Evolutionary conservation across 2,797 vertebrate genomes (phyloP).

Genomic region (Petrocephalus schoutedeni): DNA sequence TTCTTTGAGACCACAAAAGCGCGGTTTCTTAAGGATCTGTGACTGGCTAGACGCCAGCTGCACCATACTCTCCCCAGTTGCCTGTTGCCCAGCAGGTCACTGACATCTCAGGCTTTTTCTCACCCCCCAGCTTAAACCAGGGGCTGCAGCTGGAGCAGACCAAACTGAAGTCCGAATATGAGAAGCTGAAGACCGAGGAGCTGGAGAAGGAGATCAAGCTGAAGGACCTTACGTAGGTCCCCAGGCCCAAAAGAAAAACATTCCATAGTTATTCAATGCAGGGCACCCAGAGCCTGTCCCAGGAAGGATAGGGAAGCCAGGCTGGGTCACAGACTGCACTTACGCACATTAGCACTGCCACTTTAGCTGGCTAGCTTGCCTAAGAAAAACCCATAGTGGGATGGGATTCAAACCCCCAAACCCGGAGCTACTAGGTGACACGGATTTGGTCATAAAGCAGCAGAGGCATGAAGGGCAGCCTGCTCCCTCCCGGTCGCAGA

Average conservation of each 20-base stretch:
- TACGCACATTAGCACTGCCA: neutral
- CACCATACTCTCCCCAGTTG: neutral
- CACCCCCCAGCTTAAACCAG: conserved; percentile 72
- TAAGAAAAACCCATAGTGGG: neutral
- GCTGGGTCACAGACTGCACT: neutral
- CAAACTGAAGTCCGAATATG: conserved; percentile 79
- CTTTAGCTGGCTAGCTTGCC: neutral
- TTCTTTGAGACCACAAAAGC: neutral
- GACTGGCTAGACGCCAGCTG: neutral
- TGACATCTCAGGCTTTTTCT: neutral
- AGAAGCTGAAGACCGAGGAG: conserved; percentile 80
- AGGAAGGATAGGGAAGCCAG: neutral
- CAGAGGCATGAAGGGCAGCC: neutral
- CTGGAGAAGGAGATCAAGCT: conserved; percentile 79
- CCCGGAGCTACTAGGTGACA: neutral
- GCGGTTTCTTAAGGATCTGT: neutral
- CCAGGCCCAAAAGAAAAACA: neutral
- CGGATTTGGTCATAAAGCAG: no score
- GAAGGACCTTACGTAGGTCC: conserved; percentile 80
- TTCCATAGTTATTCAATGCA: no score
- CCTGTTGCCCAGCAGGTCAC: neutral
- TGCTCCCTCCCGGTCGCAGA: neutral
- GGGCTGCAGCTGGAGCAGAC: conserved; percentile 82
- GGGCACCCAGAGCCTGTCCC: neutral
- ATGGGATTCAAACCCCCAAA: neutral